Percentiles rank a stretch among this genome's conserved stretches.
Evolutionary conservation across 1,140 invertebrate genomes (phyloP).

Genomic region (Arion vulgaris): DNA sequence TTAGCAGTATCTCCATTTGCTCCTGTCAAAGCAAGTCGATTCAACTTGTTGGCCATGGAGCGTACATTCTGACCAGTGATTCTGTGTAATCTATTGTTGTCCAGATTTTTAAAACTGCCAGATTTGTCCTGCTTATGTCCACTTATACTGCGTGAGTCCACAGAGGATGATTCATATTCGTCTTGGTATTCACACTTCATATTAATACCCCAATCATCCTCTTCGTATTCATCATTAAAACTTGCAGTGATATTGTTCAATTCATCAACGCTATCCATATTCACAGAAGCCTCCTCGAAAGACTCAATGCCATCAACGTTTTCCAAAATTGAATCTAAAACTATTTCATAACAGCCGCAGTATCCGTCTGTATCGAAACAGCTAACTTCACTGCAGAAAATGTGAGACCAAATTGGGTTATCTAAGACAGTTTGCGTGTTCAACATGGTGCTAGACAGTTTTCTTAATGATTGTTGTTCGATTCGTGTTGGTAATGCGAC

Average conservation of each 20-base stretch:
- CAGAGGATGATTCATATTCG: not conserved
- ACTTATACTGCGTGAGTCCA: not conserved
- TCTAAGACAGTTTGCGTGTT: not conserved
- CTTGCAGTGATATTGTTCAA: constrained; percentile 7
- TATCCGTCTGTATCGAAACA: not conserved
- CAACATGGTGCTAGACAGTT: not conserved
- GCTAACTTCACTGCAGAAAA: constrained; percentile 21
- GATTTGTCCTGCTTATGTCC: not conserved
- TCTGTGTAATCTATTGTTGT: not conserved
- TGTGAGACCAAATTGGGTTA: not conserved
- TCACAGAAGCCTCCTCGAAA: constrained; percentile 10
- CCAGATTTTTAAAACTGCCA: not conserved
- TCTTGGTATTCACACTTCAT: not conserved
- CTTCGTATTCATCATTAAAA: constrained; percentile 22
- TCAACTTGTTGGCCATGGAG: not conserved
- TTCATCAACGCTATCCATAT: not conserved
- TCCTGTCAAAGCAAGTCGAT: not conserved
- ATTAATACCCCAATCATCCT: constrained; percentile 35
- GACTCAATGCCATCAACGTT: constrained; percentile 15
- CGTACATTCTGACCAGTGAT: not conserved
- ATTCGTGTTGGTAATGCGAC: no score
- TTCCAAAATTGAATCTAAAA: constrained; percentile 37
- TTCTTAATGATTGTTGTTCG: not conserved
- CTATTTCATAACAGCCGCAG: constrained; percentile 32
- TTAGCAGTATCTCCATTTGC: no score